Conservation (phyloP, 2,113 vertebrate genomes). For the Lagopus leucura region DNA sequence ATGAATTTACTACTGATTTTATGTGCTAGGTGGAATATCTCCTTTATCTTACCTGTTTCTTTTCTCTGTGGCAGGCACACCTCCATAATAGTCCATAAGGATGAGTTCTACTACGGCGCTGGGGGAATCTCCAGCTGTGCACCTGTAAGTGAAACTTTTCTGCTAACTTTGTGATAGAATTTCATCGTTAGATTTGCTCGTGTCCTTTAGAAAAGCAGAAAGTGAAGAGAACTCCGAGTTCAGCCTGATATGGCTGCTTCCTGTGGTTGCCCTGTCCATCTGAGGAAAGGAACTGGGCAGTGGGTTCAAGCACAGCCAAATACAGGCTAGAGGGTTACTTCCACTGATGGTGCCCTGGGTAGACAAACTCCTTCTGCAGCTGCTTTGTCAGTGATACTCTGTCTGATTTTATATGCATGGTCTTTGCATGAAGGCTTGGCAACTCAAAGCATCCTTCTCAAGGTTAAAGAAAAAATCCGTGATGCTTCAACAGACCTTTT, state of each 20-base stretch:
- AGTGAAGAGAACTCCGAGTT: not conserved
- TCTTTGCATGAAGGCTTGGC: not conserved
- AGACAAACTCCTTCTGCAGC: not conserved
- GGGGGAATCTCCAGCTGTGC: conserved; percentile 88
- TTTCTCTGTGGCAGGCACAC: conserved; percentile 86
- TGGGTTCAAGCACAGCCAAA: not conserved
- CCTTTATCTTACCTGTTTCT: not conserved
- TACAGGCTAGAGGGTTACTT: not conserved
- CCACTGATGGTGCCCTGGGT: not conserved
- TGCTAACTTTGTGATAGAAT: not conserved
- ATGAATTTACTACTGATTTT: not conserved
- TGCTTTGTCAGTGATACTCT: not conserved
- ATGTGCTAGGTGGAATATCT: not conserved
- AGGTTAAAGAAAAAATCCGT: not conserved
- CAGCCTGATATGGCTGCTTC: not conserved
- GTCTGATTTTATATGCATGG: not conserved
- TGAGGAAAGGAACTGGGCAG: not conserved
- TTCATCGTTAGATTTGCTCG: not conserved
- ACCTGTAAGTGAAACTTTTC: conserved; percentile 84
- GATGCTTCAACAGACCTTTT: not conserved
- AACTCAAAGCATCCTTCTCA: not conserved
- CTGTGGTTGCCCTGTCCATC: not conserved
- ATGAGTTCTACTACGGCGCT: conserved; percentile 92
- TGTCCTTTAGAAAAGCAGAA: conserved; percentile 1
- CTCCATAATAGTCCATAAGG: conserved; percentile 89